Base-by-base conservation (phyloP, 1,140 invertebrate species). In the Augochlora pura region DNA sequence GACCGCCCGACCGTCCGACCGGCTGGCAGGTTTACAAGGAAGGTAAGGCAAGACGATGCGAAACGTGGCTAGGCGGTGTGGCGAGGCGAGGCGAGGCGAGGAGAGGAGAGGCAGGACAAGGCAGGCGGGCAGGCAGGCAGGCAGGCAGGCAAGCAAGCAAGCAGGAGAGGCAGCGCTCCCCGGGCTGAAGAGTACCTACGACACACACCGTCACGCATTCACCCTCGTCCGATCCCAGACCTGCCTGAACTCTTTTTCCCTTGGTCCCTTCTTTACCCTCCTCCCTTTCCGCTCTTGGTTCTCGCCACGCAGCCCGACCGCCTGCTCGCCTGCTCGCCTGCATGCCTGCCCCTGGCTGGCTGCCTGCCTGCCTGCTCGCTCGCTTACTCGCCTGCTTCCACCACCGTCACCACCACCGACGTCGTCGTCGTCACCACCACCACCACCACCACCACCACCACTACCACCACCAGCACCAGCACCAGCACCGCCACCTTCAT, bases 221-320 rank as follows among this genome's bases (percentile, higher is more conserved):
- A 91, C 90, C 91, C 91, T 91, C 88, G 85, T 86, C 85, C 90
- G 86, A 89, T 88, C 87, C 88, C 87, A 91, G 91, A 92, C 91
- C 91, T 91, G 89, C 89, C 91, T 89, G 88, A 92, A 92, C 91
- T 91, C 89, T 92, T 91, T 92, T 91, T 91, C 89, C 88, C 88
- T 90, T 91, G 86, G 87, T 89, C 88, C 88, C 90, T 91, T 87
- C 86, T 82, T 83, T 74, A 76, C 80, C 80, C 69, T 79, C 72
- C 67, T 64, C 71, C 64, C 54, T 54, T 72, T 18, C 62, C 69
- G 65, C 64, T 23, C 66, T 46, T 6, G 18, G 38, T 64, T 27
- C 67, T 70, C 66, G 18, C 78, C 77, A 63, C 65, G 70, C 67
- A 83, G 63, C 62, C 82, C 77, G 73, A 77, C 73, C 67, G 82